Evolutionary conservation across 1,140 invertebrate genomes (phyloP).

Genomic region (Drosophila neocordata): DNA sequence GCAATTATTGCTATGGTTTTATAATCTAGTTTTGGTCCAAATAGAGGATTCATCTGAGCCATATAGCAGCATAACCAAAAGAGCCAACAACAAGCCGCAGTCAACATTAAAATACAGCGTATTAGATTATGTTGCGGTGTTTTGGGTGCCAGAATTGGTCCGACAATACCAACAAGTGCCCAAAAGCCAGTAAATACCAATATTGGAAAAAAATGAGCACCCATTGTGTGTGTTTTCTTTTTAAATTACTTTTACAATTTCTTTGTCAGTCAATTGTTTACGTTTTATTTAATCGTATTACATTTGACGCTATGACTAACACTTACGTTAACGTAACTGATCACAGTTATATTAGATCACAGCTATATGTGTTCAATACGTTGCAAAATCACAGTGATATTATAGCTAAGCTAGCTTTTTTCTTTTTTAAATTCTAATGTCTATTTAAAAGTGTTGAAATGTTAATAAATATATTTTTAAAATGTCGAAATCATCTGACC

Average conservation of each 20-base stretch:
- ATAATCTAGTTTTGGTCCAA: conserved; percentile 91
- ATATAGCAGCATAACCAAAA: conserved; percentile 97
- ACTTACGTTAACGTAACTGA: too few relatives aligned
- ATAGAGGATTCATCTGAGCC: conserved; percentile 96
- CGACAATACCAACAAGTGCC: conserved; percentile 91
- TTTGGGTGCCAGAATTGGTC: conserved; percentile 93
- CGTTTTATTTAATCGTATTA: not conserved
- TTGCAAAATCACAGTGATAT: too few relatives aligned
- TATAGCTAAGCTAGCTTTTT: too few relatives aligned
- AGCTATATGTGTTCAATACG: too few relatives aligned
- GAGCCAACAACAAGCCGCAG: conserved; percentile 94
- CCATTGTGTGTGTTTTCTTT: conserved; percentile 84
- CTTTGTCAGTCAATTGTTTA: conserved; percentile 28
- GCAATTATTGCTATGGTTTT: conserved; percentile 90
- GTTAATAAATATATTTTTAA: too few relatives aligned
- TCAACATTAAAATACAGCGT: conserved; percentile 92
- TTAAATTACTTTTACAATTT: not conserved
- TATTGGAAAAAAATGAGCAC: conserved; percentile 88
- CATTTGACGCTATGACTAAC: too few relatives aligned
- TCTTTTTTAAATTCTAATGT: too few relatives aligned
- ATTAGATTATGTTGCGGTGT: conserved; percentile 92
- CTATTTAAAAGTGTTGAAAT: too few relatives aligned
- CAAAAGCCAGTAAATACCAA: conserved; percentile 91
- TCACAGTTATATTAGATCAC: too few relatives aligned
- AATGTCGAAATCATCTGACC: too few relatives aligned